Percentiles rank a stretch among this genome's conserved stretches.
phyloP scores from a whole-genome alignment of 2,113 vertebrate species.

The Pseudorasbora parva region DNA sequence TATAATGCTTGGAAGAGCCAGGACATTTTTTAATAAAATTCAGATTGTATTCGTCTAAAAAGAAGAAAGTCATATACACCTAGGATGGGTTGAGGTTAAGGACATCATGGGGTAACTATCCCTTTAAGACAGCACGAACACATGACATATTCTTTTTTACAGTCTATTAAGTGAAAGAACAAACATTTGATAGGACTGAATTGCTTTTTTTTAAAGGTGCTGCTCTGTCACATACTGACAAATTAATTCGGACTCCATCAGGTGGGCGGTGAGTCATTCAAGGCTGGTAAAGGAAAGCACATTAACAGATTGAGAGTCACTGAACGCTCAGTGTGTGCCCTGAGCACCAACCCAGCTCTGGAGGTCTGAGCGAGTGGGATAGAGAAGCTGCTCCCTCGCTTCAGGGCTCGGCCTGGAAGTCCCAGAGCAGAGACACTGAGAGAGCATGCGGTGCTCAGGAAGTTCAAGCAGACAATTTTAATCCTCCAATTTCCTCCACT shows the following conservation, averaged over 20 bases:
- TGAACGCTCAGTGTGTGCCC: slow-evolving; percentile 47
- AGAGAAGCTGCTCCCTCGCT: slow-evolving; percentile 54
- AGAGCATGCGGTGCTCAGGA: slow-evolving; percentile 80
- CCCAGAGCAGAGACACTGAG: slow-evolving; percentile 80
- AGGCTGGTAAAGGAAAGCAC: slow-evolving; percentile 23
- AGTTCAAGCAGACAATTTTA: slow-evolving; percentile 98
- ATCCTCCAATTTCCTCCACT: slow-evolving; percentile 99
- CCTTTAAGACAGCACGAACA: too few relatives aligned
- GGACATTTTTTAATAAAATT: too few relatives aligned
- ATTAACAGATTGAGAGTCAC: slow-evolving; percentile 60
- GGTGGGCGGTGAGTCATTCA: slow-evolving; percentile 36
- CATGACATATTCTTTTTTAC: too few relatives aligned
- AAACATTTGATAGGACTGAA: background rate
- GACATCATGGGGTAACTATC: too few relatives aligned
- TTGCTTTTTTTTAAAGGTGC: slow-evolving; percentile 26
- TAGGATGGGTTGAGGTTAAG: too few relatives aligned
- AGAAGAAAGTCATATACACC: too few relatives aligned
- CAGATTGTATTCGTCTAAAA: too few relatives aligned
- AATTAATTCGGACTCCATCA: slow-evolving; percentile 48
- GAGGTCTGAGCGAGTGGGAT: slow-evolving; percentile 35
- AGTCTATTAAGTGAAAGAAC: background rate
- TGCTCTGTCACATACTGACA: slow-evolving; percentile 42
- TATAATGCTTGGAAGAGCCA: too few relatives aligned
- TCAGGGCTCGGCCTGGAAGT: slow-evolving; percentile 68
- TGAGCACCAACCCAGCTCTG: slow-evolving; percentile 22